These are phyloP conservation scores for Lochmaea capreae DNA, from an alignment of 2,888 invertebrate genomes.

Conservation along the genomic window DNA sequence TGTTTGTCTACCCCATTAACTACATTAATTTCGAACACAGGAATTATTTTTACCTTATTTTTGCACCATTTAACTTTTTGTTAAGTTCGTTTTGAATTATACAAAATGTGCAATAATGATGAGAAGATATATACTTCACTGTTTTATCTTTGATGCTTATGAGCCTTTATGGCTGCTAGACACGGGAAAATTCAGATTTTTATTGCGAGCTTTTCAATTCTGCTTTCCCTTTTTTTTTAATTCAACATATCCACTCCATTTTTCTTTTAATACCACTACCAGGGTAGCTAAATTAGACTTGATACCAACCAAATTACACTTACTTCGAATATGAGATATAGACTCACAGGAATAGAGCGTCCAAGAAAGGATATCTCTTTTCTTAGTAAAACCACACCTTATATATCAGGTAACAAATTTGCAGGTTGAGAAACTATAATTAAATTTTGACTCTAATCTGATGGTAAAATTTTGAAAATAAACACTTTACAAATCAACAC, in stretches of 20 bases:
- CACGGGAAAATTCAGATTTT: constrained; percentile 43
- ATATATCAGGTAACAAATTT: background rate
- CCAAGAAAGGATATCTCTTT: background rate
- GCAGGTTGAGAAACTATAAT: background rate
- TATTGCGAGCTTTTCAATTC: constrained; percentile 30
- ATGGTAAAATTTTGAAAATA: constrained; percentile 5
- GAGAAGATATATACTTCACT: constrained; percentile 52
- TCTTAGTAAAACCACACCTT: background rate
- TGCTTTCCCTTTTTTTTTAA: constrained; percentile 44
- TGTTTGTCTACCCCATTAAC: constrained; percentile 57
- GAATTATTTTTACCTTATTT: constrained; percentile 54
- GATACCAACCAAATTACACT: no score
- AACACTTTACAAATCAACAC: background rate
- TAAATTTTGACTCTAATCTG: background rate
- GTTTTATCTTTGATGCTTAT: constrained; percentile 55
- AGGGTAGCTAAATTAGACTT: background rate
- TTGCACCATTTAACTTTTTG: constrained; percentile 57
- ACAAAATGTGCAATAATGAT: constrained; percentile 57
- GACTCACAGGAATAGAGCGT: no score
- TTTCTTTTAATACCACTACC: background rate
- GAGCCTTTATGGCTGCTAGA: constrained; percentile 51
- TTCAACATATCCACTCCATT: background rate
- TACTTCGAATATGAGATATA: no score
- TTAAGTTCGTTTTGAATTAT: constrained; percentile 53
- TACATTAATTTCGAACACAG: constrained; percentile 51